Evolutionary conservation across 2,797 vertebrate species (phyloP).

Genomic region (Danio tinwini): DNA sequence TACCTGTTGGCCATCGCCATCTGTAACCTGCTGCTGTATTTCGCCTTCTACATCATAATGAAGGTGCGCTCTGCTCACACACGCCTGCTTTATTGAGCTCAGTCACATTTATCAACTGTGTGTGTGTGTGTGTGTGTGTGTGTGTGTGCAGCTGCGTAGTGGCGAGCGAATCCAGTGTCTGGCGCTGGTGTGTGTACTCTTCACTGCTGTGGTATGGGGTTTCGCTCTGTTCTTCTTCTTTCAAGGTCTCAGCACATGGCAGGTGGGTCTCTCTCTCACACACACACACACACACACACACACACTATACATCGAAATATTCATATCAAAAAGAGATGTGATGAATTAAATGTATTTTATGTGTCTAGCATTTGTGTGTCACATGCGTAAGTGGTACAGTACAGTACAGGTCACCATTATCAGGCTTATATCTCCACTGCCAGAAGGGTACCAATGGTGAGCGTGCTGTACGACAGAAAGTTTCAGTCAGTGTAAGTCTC

Average conservation of each 20-base stretch:
- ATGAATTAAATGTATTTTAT: no score
- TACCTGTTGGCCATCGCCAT: constrained; percentile 97
- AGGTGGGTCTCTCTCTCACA: constrained; percentile 78
- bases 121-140: constrained; percentile 66
- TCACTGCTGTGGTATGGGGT: constrained; percentile 95
- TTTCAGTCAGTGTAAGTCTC: no score
- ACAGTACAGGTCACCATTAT: no score
- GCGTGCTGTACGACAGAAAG: no score
- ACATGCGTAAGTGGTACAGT: no score
- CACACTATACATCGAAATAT: no score
- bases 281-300: not conserved
- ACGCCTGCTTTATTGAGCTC: no score
- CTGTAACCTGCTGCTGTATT: constrained; percentile 98
- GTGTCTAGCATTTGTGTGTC: no score
- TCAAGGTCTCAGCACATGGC: constrained; percentile 98
- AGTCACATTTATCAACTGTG: constrained; percentile 50
- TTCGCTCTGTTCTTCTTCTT: constrained; percentile 98
- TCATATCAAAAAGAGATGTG: no score
- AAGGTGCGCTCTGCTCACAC: constrained; percentile 78
- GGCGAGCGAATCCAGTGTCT: constrained; percentile 91
- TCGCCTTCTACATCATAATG: constrained; percentile 99
- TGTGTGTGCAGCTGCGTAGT: constrained; percentile 85
- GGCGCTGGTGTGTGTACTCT: constrained; percentile 88
- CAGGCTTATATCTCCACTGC: no score
- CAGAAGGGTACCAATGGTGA: no score